These are phyloP conservation scores for Alfaro cultratus DNA, from an alignment of 2,797 vertebrate species.

Conservation along the genomic window DNA sequence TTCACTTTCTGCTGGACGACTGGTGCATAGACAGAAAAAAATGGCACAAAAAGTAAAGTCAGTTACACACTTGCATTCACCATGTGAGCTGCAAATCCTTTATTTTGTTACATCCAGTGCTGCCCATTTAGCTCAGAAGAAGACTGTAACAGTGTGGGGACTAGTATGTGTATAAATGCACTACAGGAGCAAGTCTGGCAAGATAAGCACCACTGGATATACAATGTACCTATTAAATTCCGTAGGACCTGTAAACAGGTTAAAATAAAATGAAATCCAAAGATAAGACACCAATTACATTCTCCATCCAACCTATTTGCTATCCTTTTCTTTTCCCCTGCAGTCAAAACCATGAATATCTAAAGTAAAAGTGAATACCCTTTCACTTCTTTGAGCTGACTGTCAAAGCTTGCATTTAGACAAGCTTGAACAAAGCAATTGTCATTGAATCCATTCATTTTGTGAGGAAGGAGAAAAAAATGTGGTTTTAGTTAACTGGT, in stretches of 20 bases:
- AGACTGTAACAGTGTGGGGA: conserved; percentile 9
- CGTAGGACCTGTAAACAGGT: conserved; percentile 21
- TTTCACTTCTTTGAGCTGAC: background rate
- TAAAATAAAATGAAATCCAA: conserved; percentile 18
- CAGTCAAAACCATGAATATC: background rate
- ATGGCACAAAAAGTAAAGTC: conserved; percentile 30
- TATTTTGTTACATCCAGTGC: conserved; percentile 34
- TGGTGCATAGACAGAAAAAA: background rate
- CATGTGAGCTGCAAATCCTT: conserved; percentile 45
- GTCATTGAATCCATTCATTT: conserved; percentile 12
- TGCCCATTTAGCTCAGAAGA: conserved; percentile 42
- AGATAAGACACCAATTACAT: background rate
- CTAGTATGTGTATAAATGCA: conserved; percentile 31
- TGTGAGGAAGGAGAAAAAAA: conserved; percentile 10
- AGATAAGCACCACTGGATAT: conserved; percentile 40
- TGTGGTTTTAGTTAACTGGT: conserved; percentile 24
- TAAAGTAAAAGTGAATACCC: background rate
- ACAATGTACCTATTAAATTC: conserved; percentile 15
- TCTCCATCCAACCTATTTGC: background rate
- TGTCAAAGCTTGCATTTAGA: conserved; percentile 6
- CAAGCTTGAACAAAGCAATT: conserved; percentile 7
- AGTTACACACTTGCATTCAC: conserved; percentile 32
- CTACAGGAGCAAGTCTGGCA: conserved; percentile 23
- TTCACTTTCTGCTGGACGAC: conserved; percentile 26
- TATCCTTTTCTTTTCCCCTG: background rate